Evolutionary conservation across 2,113 vertebrate species (phyloP).

Genomic region (Isichthys henryi): DNA sequence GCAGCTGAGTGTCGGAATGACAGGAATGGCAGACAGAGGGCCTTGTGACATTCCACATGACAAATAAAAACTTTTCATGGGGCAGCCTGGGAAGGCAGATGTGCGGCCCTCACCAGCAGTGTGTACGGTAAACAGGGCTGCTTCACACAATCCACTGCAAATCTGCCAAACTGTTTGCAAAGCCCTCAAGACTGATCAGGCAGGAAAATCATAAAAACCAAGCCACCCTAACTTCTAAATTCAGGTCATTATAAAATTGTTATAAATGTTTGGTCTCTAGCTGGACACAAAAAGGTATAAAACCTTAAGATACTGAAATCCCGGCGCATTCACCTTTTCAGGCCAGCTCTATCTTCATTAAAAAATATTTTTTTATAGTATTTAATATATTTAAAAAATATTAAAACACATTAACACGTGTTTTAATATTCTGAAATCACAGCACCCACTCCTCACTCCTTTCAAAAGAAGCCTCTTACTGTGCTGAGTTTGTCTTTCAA

Average conservation of each 20-base stretch:
- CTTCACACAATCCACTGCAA: not conserved
- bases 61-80: not conserved
- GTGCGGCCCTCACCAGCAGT: not conserved
- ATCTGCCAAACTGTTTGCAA: not conserved
- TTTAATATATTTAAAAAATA: not conserved
- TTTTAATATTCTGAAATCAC: not conserved
- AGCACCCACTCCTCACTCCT: not conserved
- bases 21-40: not conserved
- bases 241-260: not conserved
- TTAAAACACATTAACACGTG: not conserved
- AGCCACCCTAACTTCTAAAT: not conserved
- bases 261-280: not conserved
- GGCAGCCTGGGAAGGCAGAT: not conserved
- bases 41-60: not conserved
- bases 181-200: not conserved
- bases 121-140: not conserved
- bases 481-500: too few relatives aligned
- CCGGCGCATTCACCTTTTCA: not conserved
- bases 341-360: not conserved
- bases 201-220: not conserved
- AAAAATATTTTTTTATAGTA: not conserved
- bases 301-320: not conserved
- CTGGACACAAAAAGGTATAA: not conserved
- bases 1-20: not conserved
- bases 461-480: not conserved